Conservation (phyloP, 2,888 invertebrate genomes). For the Lasius fuliginosus region DNA sequence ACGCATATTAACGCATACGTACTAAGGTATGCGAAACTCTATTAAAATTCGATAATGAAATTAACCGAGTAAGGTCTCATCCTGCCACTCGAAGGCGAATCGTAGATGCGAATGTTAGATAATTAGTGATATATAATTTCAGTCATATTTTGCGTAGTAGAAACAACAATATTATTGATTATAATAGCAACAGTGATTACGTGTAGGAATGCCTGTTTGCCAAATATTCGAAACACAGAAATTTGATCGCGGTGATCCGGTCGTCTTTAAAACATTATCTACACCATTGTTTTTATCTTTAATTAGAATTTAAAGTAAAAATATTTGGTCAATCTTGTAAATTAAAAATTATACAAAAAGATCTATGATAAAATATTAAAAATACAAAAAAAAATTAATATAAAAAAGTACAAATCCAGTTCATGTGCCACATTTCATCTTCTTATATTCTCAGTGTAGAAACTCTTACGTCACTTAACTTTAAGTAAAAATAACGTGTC, state of each 20-base stretch:
- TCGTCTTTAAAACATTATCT: neutral
- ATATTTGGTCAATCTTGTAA: neutral
- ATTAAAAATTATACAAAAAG: neutral
- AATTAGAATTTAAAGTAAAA: neutral
- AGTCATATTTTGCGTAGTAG: slow-evolving; percentile 7
- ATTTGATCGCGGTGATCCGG: slow-evolving; percentile 5
- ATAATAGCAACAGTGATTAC: slow-evolving; percentile 9
- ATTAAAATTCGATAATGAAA: slow-evolving; percentile 36
- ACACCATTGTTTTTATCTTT: neutral
- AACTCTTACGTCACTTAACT: neutral
- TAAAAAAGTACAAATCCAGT: slow-evolving; percentile 13
- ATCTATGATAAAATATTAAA: neutral
- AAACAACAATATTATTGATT: slow-evolving; percentile 16
- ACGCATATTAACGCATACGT: slow-evolving; percentile 12
- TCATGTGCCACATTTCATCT: neutral
- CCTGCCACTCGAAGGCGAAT: slow-evolving; percentile 9
- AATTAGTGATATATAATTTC: slow-evolving; percentile 6
- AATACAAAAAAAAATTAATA: neutral
- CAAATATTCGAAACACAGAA: slow-evolving; percentile 28
- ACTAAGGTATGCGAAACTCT: neutral
- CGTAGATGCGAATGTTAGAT: slow-evolving; percentile 20
- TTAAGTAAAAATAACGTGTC: neutral
- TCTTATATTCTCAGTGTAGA: neutral
- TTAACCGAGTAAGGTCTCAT: slow-evolving; percentile 23
- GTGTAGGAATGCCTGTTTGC: neutral